These are phyloP conservation scores for Erethizon dorsatum DNA, from an alignment of 2,797 vertebrate genomes.

Conservation along the genomic window DNA sequence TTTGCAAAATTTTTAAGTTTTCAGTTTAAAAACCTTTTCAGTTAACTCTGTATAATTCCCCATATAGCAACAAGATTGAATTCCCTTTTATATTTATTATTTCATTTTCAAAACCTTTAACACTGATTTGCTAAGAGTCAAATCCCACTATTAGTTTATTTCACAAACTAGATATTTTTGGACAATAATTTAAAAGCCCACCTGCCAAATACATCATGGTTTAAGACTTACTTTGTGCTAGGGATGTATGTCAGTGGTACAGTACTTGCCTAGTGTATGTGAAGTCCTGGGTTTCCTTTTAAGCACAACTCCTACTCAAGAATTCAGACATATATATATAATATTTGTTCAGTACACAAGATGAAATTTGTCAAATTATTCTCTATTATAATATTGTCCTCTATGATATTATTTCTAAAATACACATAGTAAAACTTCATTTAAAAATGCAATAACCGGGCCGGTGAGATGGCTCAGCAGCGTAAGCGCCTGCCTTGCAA, in stretches of 20 bases:
- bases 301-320: constrained; percentile 47
- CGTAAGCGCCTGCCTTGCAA: too few species aligned
- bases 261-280: background rate
- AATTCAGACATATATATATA: background rate
- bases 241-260: background rate
- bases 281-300: background rate
- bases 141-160: constrained; percentile 46
- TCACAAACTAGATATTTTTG: constrained; percentile 55
- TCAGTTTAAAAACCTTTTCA: constrained; percentile 48
- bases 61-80: constrained; percentile 44
- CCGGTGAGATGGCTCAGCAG: too few species aligned
- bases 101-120: constrained; percentile 48
- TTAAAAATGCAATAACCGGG: constrained; percentile 38
- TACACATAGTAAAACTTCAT: constrained; percentile 13
- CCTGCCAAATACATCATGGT: background rate
- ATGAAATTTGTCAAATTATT: constrained; percentile 21
- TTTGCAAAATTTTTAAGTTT: constrained; percentile 47
- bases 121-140: constrained; percentile 30
- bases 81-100: constrained; percentile 34
- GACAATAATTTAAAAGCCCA: constrained; percentile 30
- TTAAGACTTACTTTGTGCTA: background rate
- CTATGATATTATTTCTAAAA: constrained; percentile 51
- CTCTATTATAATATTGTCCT: constrained; percentile 18
- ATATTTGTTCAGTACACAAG: background rate
- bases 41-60: background rate